These are phyloP conservation scores for Acromyrmex echinatior DNA, from an alignment of 1,140 invertebrate genomes.

Conservation along the genomic window DNA sequence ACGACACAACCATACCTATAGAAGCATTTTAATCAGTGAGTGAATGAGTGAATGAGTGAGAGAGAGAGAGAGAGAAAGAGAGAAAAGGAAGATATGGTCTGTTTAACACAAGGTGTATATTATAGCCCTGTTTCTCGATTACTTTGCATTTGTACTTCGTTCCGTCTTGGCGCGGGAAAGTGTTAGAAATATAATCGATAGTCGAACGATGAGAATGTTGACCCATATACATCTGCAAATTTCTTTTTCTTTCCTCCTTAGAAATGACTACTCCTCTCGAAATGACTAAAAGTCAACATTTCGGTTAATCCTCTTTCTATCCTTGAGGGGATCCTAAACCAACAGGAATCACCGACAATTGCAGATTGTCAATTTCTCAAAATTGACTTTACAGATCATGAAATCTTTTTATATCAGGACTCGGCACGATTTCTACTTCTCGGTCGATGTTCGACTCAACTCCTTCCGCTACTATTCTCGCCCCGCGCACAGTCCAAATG, in stretches of 20 bases:
- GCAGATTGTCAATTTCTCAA: no score
- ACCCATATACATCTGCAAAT: conserved; percentile 22
- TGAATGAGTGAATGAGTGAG: neutral
- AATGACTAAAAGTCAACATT: neutral
- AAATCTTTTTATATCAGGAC: no score
- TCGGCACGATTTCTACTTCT: no score
- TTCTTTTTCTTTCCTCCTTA: neutral
- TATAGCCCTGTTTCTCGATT: conserved; percentile 38
- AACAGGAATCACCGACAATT: no score
- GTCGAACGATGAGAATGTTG: conserved; percentile 32
- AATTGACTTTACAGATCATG: no score
- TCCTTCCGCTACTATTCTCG: no score
- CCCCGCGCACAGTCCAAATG: no score
- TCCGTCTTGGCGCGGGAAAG: conserved; percentile 11
- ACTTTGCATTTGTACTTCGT: conserved; percentile 57
- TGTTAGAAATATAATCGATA: conserved; percentile 24
- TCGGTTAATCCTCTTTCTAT: neutral
- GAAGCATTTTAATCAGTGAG: conserved; percentile 35
- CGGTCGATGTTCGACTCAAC: no score
- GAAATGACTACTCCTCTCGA: neutral
- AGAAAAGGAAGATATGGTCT: neutral
- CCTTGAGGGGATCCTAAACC: neutral
- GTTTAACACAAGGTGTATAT: conserved; percentile 21
- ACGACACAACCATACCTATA: conserved; percentile 36
- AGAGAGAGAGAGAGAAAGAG: neutral